Evolutionary conservation across 2,797 vertebrate genomes (phyloP), one percentile per base, ranked within the genome.

Genomic region (Enteromius viviparus): DNA sequence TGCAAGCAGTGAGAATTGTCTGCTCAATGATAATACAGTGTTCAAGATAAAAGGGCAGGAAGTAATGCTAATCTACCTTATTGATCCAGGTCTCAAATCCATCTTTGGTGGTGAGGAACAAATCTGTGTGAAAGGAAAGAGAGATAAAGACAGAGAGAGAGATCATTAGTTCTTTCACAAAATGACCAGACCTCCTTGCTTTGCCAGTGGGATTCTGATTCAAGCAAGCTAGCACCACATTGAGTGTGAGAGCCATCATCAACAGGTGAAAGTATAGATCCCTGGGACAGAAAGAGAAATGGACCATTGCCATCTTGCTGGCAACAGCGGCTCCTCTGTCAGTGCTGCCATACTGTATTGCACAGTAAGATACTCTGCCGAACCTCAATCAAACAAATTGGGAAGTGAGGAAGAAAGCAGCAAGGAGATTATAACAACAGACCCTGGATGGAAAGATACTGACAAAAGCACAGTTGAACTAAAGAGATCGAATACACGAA

Each of bases 21-120:
- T 58, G 1, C 23, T 77, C 45, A 45, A 47, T 42, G 62, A 76
- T 83, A 74, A 82, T 58, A 55, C 12, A 74, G 23, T n/a, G 32
- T 49, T 76, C 34, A 69, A 78, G 78, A 70, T 34, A 34, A 72
- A 74, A 58, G 51, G 15, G 58, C 29, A 71, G 79, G 6, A 70
- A 76, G 51, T 34, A 45, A 51, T 47, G 53, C 65, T 71, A 53
- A 64, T 69, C 17, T 87, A 90, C 89, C 89, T 84, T 78, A 89
- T 89, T 90, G 80, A 89, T 86, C 89, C 89, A 90, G 0, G 83
- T 87, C 78, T 88, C 84, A 55, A 89, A 90, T 71, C 21, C 70
- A 26, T 62, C 55, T 64, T n/a, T n/a, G 0, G 85, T 85, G 80
- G 86, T 88, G 37, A 90, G 89, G 72, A 90, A 88, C 85, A 88